A percentile compares a stretch with the other conserved stretches of the same genome.
phyloP scores from a whole-genome alignment of 2,797 vertebrate species.

The Eurystomus glaucurus region DNA sequence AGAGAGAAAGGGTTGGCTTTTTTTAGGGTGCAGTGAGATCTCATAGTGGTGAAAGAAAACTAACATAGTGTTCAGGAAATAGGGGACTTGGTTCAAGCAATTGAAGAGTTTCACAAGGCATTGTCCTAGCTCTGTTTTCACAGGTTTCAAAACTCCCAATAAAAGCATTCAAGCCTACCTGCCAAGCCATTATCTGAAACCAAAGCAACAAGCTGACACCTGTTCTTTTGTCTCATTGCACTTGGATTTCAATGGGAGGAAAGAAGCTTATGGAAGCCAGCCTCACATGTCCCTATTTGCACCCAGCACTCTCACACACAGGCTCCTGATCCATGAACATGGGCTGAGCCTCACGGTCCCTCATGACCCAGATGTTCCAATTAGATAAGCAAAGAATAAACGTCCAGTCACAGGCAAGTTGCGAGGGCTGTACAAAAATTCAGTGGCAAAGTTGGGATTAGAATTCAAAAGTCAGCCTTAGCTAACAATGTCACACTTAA shows the following conservation, averaged over 20 bases:
- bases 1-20: neutral
- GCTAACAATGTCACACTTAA: neutral
- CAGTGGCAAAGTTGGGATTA: neutral
- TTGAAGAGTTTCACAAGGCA: neutral
- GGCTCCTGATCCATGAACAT: neutral
- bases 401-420: neutral
- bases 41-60: neutral
- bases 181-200: neutral
- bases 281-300: neutral
- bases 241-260: neutral
- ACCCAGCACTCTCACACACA: accelerated
- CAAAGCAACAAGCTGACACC: neutral
- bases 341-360: neutral
- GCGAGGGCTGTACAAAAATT: neutral
- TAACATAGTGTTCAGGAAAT: neutral
- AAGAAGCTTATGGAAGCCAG: neutral
- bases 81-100: neutral
- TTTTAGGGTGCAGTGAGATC: neutral
- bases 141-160: neutral
- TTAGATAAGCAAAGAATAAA: neutral
- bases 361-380: neutral
- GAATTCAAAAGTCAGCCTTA: neutral
- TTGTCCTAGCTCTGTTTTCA: neutral
- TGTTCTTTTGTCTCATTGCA: neutral
- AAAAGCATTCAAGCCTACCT: neutral